Evolutionary conservation across 2,113 vertebrate species (phyloP), one percentile per base, ranked within the genome.

Genomic region (Pandion haliaetus): DNA sequence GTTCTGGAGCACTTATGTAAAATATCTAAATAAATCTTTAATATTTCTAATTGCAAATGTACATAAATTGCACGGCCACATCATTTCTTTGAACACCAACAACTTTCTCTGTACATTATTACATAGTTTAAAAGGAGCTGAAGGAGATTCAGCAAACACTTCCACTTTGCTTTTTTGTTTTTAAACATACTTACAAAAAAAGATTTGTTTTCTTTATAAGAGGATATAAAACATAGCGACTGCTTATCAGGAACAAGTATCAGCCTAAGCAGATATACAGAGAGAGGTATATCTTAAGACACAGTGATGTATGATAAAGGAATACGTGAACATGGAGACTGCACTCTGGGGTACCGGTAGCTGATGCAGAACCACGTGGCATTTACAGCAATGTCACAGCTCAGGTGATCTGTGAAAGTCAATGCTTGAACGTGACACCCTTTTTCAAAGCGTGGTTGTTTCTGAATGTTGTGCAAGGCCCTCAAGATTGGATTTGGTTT

Each of bases 11-110:
- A 73, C 58, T 97, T 93, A 61, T 3, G 61, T 99, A 99, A 99
- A 99, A 99, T 99, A 99, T 99, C 99, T 99, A 99, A 99, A 99
- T 99, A 99, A 99, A 99, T 99, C 99, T 99, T 99, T 99, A 99
- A 99, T 99, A 99, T 98, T 99, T 99, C 99, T 99, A 99, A 99
- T 99, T 99, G 99, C 99, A 99, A 99, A 99, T 99, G 99, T 99
- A 99, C 99, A 99, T 99, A 99, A 99, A 99, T 99, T 99, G 99
- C 99, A 99, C 99, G 98, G 99, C 98, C 99, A 99, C 99, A 98
- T 98, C 88, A 98, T 98, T 98, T 98, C 98, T 99, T 97, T 94
- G 93, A 98, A 99, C 99, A 99, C 98, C 98, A 97, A 98, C 98
- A 95, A 98, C 98, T 98, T 98, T 98, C 98, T 99, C 99, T 99